Conservation (phyloP, 2,888 invertebrate genomes). For the Drosophila austrosaltans region DNA sequence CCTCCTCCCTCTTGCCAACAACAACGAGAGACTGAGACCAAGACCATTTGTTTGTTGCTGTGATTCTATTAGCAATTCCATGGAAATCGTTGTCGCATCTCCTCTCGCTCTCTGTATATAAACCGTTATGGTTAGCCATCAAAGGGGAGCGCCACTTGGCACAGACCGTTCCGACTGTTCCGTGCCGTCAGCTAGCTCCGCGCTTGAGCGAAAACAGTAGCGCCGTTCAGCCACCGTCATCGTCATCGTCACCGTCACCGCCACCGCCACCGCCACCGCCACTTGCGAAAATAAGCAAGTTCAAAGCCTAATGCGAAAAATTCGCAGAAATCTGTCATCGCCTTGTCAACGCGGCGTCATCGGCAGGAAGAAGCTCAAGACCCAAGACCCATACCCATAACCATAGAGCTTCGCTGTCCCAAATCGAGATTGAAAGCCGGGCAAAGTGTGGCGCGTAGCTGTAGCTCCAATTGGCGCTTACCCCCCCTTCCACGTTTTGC, state of each 20-base stretch:
- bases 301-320: conserved; percentile 80
- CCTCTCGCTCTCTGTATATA: conserved; percentile 30
- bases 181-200: conserved; percentile 61
- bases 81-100: conserved; percentile 67
- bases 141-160: conserved; percentile 76
- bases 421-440: conserved; percentile 27
- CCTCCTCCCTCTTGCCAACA: too few relatives aligned
- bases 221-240: conserved; percentile 59
- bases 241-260: conserved; percentile 31
- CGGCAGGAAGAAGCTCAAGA: conserved; percentile 48
- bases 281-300: conserved; percentile 66
- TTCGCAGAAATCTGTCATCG: conserved; percentile 82
- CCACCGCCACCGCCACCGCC: conserved; percentile 41
- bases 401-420: background rate
- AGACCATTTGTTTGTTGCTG: conserved; percentile 28
- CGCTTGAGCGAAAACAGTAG: conserved; percentile 80
- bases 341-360: conserved; percentile 79
- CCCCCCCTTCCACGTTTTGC: conserved; percentile 22
- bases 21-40: background rate
- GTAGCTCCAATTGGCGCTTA: conserved; percentile 67
- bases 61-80: conserved; percentile 75
- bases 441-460: conserved; percentile 58
- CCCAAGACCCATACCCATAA: background rate
- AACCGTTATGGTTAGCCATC: conserved; percentile 71
- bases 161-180: conserved; percentile 55